Evolutionary conservation across 2,797 vertebrate genomes (phyloP), one percentile per base, ranked within the genome.

Genomic region (Protosalanx chinensis): DNA sequence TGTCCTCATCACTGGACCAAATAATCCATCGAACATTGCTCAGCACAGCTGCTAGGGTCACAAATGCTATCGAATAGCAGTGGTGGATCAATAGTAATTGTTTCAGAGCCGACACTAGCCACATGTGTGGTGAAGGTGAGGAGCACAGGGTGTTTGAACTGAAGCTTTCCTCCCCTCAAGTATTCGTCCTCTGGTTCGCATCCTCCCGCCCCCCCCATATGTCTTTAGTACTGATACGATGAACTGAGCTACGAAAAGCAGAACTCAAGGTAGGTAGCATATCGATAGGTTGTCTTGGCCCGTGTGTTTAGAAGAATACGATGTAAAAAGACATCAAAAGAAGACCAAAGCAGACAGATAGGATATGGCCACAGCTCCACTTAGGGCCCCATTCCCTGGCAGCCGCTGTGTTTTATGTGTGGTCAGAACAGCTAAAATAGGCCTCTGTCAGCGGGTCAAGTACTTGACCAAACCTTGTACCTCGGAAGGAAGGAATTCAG

Each of bases 381-480:
- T 46, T 13, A 46, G 10, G n/a, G 35, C 63, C 33, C 32, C 6
- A 6, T 64, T 37, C 35, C 3, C 63, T 6, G 63, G 16, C 35
- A n/a, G 32, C 35, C 41, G 41, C 41, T 56, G n/a, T 37, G n/a
- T 56, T 64, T 27, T 6, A 6, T 61, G 5, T 70, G 68, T 46
- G 68, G 56, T 70, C 13, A n/a, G 56, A 60, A 41, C 27, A 70
- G 56, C 68, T 60, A 29, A 46, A 70, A 60, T n/a, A 61, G 32
- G 29, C 15, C 20, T 30, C 58, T 23, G 20, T 46, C 68, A 46
- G 57, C 58, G 10, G 6, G 23, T 70, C 68, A 35, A 41, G 60
- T 60, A 70, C 35, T 35, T 59, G 68, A 27, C 57, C 56, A 37
- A 37, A n/a, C 32, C 35, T 32, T 20, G 62, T 64, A 41, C 33